Conservation (phyloP, 2,888 invertebrate species). For the Drosophila meridiana region DNA sequence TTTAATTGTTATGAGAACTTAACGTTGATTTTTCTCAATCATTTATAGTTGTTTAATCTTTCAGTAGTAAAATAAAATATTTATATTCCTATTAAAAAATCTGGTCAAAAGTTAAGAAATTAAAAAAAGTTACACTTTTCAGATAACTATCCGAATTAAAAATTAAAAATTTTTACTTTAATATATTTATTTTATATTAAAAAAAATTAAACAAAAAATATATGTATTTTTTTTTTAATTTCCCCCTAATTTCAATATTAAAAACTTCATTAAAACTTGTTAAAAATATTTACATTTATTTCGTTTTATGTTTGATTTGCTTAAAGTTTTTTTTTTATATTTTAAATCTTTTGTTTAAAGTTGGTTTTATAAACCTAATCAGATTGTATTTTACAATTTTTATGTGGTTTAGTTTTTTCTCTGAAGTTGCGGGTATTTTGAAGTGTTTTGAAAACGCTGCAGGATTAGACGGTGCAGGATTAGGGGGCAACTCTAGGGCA, state of each 20-base stretch:
- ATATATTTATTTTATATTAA: not conserved
- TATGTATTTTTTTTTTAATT: no score
- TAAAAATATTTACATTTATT: conserved; percentile 77
- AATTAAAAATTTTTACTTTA: no score
- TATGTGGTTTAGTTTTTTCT: conserved; percentile 31
- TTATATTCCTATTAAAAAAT: no score
- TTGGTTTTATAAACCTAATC: conserved; percentile 69
- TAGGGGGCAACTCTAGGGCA: conserved; percentile 8
- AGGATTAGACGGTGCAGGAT: conserved; percentile 29
- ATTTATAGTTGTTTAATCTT: no score
- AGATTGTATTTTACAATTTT: conserved; percentile 65
- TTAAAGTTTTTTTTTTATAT: conserved; percentile 5
- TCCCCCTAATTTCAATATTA: not conserved
- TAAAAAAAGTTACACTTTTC: no score
- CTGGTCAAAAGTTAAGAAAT: no score
- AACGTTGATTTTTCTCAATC: no score
- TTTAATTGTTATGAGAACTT: no score
- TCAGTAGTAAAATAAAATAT: no score
- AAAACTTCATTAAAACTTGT: conserved; percentile 1
- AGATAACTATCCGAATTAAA: no score
- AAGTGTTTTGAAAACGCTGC: conserved; percentile 31
- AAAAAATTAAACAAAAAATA: not conserved
- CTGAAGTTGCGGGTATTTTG: conserved; percentile 5
- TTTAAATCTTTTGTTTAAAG: conserved; percentile 25
- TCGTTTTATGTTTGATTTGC: conserved; percentile 35